Evolutionary conservation across 2,113 vertebrate genomes (phyloP), one percentile per base, ranked within the genome.

Genomic region (Speoplatyrhinus poulsoni): DNA sequence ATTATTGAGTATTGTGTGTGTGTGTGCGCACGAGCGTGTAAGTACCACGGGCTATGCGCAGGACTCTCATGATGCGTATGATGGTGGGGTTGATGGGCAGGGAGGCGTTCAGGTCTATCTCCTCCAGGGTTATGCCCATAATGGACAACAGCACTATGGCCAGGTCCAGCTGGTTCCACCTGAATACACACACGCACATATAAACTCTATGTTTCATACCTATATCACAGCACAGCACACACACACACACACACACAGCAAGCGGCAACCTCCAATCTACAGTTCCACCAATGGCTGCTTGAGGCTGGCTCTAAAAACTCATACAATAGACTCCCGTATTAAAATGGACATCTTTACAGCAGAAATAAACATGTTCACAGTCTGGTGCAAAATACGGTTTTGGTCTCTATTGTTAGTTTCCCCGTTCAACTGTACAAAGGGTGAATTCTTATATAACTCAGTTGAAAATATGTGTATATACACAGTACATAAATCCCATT

Each of bases 41-140:
- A 46, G 54, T 77, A 89, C 90, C 90, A 83, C 90, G 69, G 19
- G 90, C 89, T 73, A 91, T 91, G 70, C 90, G 75, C 55, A 91
- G 74, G 16, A 90, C 88, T 67, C 90, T 81, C 90, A 91, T 91
- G 73, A 91, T 91, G 67, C 90, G 88, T 70, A 91, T 91, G 74
- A 91, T 91, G 65, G 90, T 91, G 19, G 90, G 90, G 76, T 91
- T 91, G 73, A 91, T 91, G 77, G 90, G 90, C 9, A 91, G 74
- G 15, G 90, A 89, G 6, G 90, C 90, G 17, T 65, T 91, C 60
- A 91, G 73, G 62, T 91, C 88, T 58, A 91, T 91, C 79, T 91
- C 90, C 60, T 91, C 90, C 75, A 91, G 69, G 0, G 85, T 75
- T 70, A 91, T 91, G 36, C 90, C 90, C 90, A 91, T 91, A 64